Base-by-base conservation (phyloP, 1,140 invertebrate genomes). In the Calliopsis andreniformis region DNA sequence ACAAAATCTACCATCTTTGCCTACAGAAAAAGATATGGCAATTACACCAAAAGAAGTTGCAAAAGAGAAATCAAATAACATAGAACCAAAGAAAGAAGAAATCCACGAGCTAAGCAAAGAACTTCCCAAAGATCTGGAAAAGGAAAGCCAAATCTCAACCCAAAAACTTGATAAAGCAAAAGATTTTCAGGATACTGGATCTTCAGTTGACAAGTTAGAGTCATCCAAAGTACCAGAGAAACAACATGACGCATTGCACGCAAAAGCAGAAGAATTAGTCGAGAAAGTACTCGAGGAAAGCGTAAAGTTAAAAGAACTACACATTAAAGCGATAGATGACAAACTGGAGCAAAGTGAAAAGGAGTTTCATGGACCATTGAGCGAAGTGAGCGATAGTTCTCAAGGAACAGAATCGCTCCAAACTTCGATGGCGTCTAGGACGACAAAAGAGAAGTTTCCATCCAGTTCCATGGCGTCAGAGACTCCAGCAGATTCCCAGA, bases 91-190 rank as follows among this genome's bases (percentile, higher is more conserved):
- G 12, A 42, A 67, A 42, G 6, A 1, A 20, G 10, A 20, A 10
- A 3, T 49, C 25, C 7, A 12, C 0, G 39, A 10, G 7, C 25
- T 32, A 25, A 39, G 10, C 0, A 6, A 30, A n/a, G 0, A 51
- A 18, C 1, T 3, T 1, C 23, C 28, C 12, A 14, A 53, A 10
- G 2, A 4, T 3, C 20, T 25, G 1, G 23, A 51, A 39, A 32
- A 58, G 25, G 0, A 78, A 75, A 45, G 76, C 59, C 8, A 62
- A 61, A n/a, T n/a, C n/a, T n/a, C n/a, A n/a, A n/a, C n/a, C n/a
- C n/a, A n/a, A n/a, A n/a, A n/a, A n/a, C n/a, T 0, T 20, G 25
- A 2, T 12, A 30, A 75, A 25, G 43, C 69, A 51, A 47, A 51
- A 45, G 45, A 16, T 14, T 20, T 58, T 5, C n/a, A n/a, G n/a